Conservation (phyloP, 2,888 invertebrate genomes). For the Dascillus cervinus region DNA sequence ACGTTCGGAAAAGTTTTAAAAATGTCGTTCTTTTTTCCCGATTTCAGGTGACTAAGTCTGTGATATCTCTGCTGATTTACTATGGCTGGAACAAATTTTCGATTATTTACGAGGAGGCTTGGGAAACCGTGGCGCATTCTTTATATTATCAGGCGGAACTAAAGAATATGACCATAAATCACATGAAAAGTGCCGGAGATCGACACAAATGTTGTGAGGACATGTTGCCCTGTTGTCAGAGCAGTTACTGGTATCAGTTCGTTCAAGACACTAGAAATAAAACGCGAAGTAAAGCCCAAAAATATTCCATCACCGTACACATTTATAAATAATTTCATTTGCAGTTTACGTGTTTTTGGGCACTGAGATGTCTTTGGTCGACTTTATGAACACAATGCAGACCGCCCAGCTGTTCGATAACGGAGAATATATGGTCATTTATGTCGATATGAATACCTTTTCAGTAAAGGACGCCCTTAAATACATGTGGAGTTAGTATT, state of each 20-base stretch:
- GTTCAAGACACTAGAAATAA: constrained; percentile 78
- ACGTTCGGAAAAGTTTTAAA: no score
- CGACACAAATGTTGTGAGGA: constrained; percentile 71
- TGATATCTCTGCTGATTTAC: constrained; percentile 82
- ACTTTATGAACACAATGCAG: constrained; percentile 90
- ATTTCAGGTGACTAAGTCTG: constrained; percentile 83
- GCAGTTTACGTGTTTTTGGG: constrained; percentile 94
- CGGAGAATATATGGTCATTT: constrained; percentile 93
- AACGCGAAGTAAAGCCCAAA: constrained; percentile 61
- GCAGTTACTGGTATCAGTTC: constrained; percentile 75
- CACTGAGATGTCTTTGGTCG: constrained; percentile 73
- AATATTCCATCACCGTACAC: constrained; percentile 1
- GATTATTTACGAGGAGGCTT: constrained; percentile 74
- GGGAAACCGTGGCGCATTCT: constrained; percentile 75
- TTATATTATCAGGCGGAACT: constrained; percentile 67
- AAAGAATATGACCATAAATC: constrained; percentile 79
- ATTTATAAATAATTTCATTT: constrained; percentile 32
- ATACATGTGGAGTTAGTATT: constrained; percentile 69
- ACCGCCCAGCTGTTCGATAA: constrained; percentile 77
- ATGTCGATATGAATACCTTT: constrained; percentile 88
- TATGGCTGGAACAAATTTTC: constrained; percentile 93
- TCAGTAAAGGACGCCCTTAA: constrained; percentile 64
- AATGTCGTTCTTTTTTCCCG: constrained; percentile 12
- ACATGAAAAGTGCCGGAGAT: constrained; percentile 62
- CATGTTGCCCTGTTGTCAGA: constrained; percentile 66